Percentiles rank a stretch among this genome's conserved stretches.
Conservation (phyloP, 2,113 vertebrate genomes). For the Clarias magur region DNA sequence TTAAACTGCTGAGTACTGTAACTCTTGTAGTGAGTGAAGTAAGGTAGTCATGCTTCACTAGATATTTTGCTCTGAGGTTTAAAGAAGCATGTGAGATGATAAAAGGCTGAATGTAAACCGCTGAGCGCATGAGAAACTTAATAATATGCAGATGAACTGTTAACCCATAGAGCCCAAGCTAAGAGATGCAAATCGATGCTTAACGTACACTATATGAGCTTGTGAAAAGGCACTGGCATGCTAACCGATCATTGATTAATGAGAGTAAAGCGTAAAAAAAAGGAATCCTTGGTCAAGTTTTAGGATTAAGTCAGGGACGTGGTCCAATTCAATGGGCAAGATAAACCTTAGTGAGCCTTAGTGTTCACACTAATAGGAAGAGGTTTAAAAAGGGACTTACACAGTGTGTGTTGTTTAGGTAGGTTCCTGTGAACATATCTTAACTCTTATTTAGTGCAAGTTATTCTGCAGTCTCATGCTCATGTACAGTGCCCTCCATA, state of each 20-base stretch:
- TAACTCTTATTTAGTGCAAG: not conserved
- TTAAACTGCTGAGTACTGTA: not conserved
- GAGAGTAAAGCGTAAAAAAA: conserved; percentile 55
- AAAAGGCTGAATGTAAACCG: conserved; percentile 20
- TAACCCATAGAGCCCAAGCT: conserved; percentile 33
- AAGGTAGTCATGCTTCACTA: not conserved
- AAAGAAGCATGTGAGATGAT: not conserved
- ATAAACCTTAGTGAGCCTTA: not conserved
- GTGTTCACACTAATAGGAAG: not conserved
- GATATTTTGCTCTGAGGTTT: not conserved
- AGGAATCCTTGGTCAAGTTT: conserved; percentile 28
- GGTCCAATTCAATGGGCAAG: not conserved
- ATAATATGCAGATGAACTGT: conserved; percentile 56
- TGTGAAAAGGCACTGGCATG: conserved; percentile 58
- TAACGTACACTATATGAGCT: conserved; percentile 58
- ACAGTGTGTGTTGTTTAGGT: not conserved
- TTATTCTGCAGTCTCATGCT: not conserved
- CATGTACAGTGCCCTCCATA: too few species aligned
- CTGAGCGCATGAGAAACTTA: conserved; percentile 35
- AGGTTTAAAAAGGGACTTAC: not conserved
- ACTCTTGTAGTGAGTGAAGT: not conserved
- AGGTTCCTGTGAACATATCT: not conserved
- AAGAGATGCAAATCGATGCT: conserved; percentile 59
- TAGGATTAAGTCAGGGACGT: conserved; percentile 22
- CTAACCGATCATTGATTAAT: conserved; percentile 63